phyloP scores from a whole-genome alignment of 2,113 vertebrate genomes.

The Sinocyclocheilus rhinocerous region DNA sequence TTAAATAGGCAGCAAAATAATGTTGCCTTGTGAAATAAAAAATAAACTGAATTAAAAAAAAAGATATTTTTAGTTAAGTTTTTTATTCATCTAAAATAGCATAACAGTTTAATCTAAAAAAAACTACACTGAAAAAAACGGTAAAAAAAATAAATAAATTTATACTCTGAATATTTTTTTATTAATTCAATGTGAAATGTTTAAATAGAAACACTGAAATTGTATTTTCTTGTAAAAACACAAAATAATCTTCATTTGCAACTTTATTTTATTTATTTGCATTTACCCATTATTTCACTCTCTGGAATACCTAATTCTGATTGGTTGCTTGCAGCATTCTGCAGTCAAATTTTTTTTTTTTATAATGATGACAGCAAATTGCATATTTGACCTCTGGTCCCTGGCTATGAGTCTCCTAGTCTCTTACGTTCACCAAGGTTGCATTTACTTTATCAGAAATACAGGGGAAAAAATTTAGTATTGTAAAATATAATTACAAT shows the following conservation, averaged over 20 bases:
- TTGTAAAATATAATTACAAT: neutral
- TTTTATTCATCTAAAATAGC: neutral
- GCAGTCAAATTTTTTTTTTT: too few species aligned
- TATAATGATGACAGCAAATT: neutral
- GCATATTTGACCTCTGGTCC: neutral
- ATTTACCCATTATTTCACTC: neutral
- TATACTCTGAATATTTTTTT: neutral
- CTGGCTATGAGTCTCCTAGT: neutral
- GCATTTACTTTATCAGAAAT: neutral
- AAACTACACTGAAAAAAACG: neutral
- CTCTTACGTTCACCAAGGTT: neutral
- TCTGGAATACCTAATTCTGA: neutral
- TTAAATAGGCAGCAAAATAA: constrained; percentile 5
- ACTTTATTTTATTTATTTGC: neutral
- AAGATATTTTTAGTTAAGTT: neutral
- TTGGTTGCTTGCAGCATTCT: neutral
- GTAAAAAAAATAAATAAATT: too few species aligned
- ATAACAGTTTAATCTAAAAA: neutral
- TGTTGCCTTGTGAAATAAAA: neutral
- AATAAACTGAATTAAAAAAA: neutral
- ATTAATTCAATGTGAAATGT: neutral
- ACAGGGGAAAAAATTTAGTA: neutral
- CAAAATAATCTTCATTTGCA: neutral
- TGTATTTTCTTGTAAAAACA: neutral
- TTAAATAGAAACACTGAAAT: neutral